Conservation (phyloP, 2,797 vertebrate genomes). For the Aeoliscus strigatus region DNA sequence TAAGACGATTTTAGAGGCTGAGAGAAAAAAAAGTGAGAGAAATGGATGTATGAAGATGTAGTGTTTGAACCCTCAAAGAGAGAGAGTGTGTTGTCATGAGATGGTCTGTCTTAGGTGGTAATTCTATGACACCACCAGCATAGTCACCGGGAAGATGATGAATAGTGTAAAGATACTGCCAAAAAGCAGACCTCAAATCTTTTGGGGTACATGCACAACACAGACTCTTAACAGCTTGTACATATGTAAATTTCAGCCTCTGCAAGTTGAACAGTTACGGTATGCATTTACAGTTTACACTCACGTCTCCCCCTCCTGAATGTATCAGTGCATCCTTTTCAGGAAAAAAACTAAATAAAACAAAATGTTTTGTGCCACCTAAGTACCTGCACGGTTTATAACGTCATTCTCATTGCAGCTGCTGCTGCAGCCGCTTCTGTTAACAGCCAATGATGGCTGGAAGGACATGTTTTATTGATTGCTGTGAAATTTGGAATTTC, state of each 20-base stretch:
- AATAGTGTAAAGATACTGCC: conserved; percentile 55
- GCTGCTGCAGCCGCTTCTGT: too few species aligned
- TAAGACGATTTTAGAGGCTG: conserved; percentile 55
- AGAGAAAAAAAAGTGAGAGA: conserved; percentile 49
- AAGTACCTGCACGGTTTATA: too few species aligned
- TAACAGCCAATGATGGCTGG: too few species aligned
- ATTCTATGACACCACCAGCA: conserved; percentile 54
- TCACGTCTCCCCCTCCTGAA: too few species aligned
- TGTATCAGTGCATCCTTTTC: too few species aligned
- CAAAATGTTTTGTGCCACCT: too few species aligned
- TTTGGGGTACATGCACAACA: conserved; percentile 21
- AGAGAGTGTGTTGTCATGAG: conserved; percentile 33
- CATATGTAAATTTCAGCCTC: neutral
- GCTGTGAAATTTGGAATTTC: too few species aligned
- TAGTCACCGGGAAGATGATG: conserved; percentile 61
- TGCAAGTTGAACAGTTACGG: neutral
- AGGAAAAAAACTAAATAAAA: too few species aligned
- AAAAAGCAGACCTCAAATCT: conserved; percentile 37
- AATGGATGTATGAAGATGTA: conserved; percentile 57
- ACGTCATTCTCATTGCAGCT: too few species aligned
- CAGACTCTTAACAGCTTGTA: conserved; percentile 3
- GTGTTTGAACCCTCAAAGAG: conserved; percentile 42
- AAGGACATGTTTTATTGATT: too few species aligned
- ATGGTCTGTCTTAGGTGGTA: conserved; percentile 41
- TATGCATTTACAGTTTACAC: neutral